Evolutionary conservation across 2,888 invertebrate species (phyloP).

Genomic region (Falcaria lacertinaria): DNA sequence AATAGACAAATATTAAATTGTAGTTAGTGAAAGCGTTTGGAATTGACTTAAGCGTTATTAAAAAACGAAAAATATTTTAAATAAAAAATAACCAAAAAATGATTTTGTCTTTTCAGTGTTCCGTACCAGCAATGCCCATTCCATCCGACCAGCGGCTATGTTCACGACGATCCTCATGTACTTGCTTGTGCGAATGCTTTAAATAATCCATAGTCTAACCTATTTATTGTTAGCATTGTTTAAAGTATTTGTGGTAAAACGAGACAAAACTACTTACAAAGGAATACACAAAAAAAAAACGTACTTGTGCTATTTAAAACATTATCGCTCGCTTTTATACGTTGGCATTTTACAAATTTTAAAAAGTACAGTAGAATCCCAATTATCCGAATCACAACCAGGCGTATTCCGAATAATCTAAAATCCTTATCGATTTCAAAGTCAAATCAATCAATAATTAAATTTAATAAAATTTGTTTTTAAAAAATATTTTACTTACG

Average conservation of each 20-base stretch:
- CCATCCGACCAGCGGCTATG: constrained; percentile 36
- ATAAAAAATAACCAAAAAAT: too few relatives aligned
- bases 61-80: too few relatives aligned
- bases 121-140: constrained; percentile 32
- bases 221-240: constrained; percentile 61
- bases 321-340: not conserved
- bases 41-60: too few relatives aligned
- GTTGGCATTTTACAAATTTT: not conserved
- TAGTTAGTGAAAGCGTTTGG: too few relatives aligned
- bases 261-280: constrained; percentile 23
- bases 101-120: constrained; percentile 45
- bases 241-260: constrained; percentile 35
- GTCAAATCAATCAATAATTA: too few relatives aligned
- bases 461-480: too few relatives aligned
- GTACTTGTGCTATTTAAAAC: not conserved
- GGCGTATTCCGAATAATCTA: too few relatives aligned
- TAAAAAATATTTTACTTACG: too few relatives aligned
- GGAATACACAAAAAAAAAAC: not conserved
- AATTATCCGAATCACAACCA: too few relatives aligned
- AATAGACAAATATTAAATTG: too few relatives aligned
- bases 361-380: too few relatives aligned
- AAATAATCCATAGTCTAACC: constrained; percentile 42
- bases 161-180: constrained; percentile 56
- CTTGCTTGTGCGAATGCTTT: constrained; percentile 64
- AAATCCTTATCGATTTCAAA: too few relatives aligned